Percentiles rank a stretch among this genome's conserved stretches.
These are phyloP conservation scores for Chaunax sp. DNA, from an alignment of 2,797 vertebrate genomes.

Conservation along the genomic window DNA sequence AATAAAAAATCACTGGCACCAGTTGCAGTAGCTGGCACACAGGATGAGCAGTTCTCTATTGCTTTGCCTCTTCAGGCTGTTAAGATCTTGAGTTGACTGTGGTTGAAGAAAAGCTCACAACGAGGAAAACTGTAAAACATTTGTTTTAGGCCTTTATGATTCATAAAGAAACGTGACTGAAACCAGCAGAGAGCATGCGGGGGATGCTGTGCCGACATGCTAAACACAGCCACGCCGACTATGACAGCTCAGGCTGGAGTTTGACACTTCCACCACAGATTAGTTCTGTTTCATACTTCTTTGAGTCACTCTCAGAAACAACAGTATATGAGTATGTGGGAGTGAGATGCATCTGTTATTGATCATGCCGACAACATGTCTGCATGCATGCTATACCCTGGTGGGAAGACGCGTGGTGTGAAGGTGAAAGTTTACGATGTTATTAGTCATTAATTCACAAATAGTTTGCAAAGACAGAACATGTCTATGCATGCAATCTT, in stretches of 20 bases:
- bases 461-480: neutral
- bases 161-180: slow-evolving; percentile 37
- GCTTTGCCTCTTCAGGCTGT: slow-evolving; percentile 12
- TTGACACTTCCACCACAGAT: slow-evolving; percentile 39
- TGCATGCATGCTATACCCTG: slow-evolving; percentile 8
- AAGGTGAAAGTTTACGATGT: slow-evolving; percentile 11
- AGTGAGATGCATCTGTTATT: slow-evolving; percentile 58
- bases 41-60: slow-evolving; percentile 9
- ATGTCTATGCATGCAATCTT: neutral
- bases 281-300: slow-evolving; percentile 37
- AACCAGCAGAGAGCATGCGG: slow-evolving; percentile 16
- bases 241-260: slow-evolving; percentile 44
- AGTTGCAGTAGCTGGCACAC: neutral
- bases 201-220: slow-evolving; percentile 17
- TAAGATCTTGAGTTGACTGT: slow-evolving; percentile 6
- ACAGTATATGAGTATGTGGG: slow-evolving; percentile 41
- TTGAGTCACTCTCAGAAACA: slow-evolving; percentile 56
- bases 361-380: slow-evolving; percentile 37
- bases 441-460: slow-evolving; percentile 6
- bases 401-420: neutral
- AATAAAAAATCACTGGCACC: neutral
- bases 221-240: slow-evolving; percentile 30
- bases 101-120: slow-evolving; percentile 11
- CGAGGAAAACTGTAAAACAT: slow-evolving; percentile 14
- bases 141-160: slow-evolving; percentile 13